Evolutionary conservation across 2,797 vertebrate species (phyloP), one percentile per base, ranked within the genome.

Genomic region (Hydrocynus forskahlii): DNA sequence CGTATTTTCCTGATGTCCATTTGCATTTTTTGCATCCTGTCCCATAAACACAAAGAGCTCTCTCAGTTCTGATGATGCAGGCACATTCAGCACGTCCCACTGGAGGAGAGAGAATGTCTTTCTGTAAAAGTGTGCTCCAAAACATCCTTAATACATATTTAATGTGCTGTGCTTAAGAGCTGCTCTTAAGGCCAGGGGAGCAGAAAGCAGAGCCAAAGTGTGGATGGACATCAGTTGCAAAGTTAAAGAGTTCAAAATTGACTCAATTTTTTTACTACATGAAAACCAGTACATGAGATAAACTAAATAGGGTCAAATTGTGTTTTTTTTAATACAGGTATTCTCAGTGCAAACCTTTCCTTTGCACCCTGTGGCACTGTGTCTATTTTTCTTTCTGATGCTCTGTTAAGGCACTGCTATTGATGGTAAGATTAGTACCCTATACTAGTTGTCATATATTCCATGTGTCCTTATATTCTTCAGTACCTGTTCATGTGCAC

Each of bases 81-180:
- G 25, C 70, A 48, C 78, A 83, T 83, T 75, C 72, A 76, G 29
- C 52, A 70, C 54, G 7, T 79, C 77, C 77, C 81, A 83, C 81
- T 55, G 50, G 43, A 63, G 60, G 72, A 75, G 70, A n/a, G 62
- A 73, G 66, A 25, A 63, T 66, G 48, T 63, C 29, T 70, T 70
- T 19, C 66, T 68, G 59, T 62, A 66, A 76, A 76, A 43, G 57
- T 19, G 13, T 8, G 25, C 54, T 64, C 13, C 76, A 81, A 69
- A 74, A 57, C 73, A 69, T 82, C 76, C 85, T 88, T 89, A 84
- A 91, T 94, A 87, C 72, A 93, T 94, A 88, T 91, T 94, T 93
- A 89, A 94, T 93, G 90, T 88, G 81, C 62, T 87, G 79, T 69
- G 74, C 78, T 83, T 86, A 84, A 77, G 75, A 81, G 81, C 75